Percentiles rank a stretch among this genome's conserved stretches.
phyloP scores from a whole-genome alignment of 2,113 vertebrate genomes.

The Corvus moneduloides region DNA sequence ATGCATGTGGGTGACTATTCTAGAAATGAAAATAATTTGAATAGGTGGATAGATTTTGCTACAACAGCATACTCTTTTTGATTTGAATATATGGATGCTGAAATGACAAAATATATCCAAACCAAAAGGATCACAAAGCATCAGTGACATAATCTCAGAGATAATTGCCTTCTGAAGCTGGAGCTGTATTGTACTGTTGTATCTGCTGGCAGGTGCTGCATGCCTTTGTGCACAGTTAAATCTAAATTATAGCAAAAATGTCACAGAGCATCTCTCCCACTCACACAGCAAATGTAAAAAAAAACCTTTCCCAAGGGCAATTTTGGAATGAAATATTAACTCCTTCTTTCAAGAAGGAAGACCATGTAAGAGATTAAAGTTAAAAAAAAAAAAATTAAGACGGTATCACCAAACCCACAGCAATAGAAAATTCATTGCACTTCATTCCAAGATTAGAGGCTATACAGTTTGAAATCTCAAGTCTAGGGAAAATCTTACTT shows the following conservation, averaged over 20 bases:
- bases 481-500: not conserved
- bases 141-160: not conserved
- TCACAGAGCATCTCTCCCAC: not conserved
- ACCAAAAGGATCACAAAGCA: not conserved
- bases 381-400: not conserved
- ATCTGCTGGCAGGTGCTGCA: not conserved
- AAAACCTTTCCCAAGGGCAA: not conserved
- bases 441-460: not conserved
- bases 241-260: not conserved
- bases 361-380: not conserved
- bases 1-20: not conserved
- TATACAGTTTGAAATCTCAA: not conserved
- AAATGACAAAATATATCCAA: not conserved
- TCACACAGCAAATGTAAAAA: not conserved
- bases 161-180: not conserved
- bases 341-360: not conserved
- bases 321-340: not conserved
- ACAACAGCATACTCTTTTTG: not conserved
- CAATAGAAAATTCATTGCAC: not conserved
- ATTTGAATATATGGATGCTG: not conserved
- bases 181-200: not conserved
- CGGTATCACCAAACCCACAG: not conserved
- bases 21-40: not conserved
- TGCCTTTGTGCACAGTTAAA: not conserved
- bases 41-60: not conserved